A percentile compares a stretch with the other conserved stretches of the same genome.
These are phyloP conservation scores for Paradoxurus hermaphroditus DNA, from an alignment of 2,113 vertebrate genomes.

Conservation along the genomic window DNA sequence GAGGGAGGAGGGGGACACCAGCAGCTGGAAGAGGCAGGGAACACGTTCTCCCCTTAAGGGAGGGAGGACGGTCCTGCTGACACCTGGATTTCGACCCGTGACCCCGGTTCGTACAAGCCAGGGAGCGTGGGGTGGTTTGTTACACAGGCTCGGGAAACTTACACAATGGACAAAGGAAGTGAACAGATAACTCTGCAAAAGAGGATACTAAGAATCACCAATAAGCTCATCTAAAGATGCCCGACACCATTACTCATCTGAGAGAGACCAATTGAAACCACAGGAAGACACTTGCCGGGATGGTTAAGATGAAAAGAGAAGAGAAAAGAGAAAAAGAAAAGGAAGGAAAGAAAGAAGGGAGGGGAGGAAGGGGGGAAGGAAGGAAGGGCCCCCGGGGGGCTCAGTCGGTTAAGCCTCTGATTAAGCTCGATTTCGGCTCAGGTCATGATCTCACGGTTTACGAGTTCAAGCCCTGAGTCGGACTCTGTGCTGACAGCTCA, in stretches of 20 bases:
- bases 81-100: background rate
- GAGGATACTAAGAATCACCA: background rate
- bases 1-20: background rate
- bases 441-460: no score
- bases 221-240: background rate
- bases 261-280: background rate
- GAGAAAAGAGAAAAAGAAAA: no score
- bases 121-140: background rate
- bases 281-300: background rate
- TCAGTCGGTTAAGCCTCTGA: background rate
- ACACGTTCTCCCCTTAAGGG: background rate
- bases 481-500: no score
- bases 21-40: background rate
- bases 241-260: background rate
- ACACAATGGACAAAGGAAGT: background rate
- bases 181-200: no score
- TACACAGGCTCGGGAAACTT: background rate
- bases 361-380: no score
- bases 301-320: background rate
- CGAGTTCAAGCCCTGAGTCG: no score
- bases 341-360: no score
- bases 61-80: background rate
- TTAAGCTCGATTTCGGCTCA: background rate
- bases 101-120: background rate
- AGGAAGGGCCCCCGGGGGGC: background rate